phyloP scores from a whole-genome alignment of 2,797 vertebrate species.

The Muscicapa striata region DNA sequence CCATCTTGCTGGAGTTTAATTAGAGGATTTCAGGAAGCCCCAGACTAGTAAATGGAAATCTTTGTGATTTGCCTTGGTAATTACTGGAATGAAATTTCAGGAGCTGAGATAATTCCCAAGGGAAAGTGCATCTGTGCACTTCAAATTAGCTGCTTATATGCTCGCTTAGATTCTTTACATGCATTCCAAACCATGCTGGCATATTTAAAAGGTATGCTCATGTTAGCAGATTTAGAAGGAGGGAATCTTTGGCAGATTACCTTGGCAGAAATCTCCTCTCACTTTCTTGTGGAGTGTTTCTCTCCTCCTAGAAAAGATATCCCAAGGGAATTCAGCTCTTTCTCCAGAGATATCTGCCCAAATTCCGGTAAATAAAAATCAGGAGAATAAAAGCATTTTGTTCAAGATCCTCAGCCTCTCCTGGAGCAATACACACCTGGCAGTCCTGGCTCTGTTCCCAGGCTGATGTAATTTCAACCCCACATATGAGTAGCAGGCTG shows the following conservation, averaged over 20 bases:
- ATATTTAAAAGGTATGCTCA: constrained; percentile 9
- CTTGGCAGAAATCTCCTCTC: neutral
- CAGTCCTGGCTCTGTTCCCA: neutral
- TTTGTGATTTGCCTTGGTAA: constrained; percentile 59
- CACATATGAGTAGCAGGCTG: neutral
- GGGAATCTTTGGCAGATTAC: constrained; percentile 7
- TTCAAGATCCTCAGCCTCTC: neutral
- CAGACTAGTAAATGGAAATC: constrained; percentile 57
- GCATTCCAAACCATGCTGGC: constrained; percentile 27
- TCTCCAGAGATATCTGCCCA: neutral
- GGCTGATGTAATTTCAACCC: neutral
- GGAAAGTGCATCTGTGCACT: constrained; percentile 23
- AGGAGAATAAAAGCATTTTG: neutral
- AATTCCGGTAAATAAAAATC: neutral
- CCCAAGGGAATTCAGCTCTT: neutral
- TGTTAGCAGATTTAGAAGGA: constrained; percentile 24
- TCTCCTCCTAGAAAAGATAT: neutral
- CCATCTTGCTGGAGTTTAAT: neutral
- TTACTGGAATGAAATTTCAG: constrained; percentile 52
- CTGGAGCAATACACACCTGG: neutral
- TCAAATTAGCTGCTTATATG: constrained; percentile 65
- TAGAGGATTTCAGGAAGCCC: constrained; percentile 42
- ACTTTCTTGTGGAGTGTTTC: neutral
- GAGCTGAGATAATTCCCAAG: constrained; percentile 23
- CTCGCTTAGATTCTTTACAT: constrained; percentile 45